phyloP scores from a whole-genome alignment of 2,888 invertebrate species.

The Yponomeuta evonymella region DNA sequence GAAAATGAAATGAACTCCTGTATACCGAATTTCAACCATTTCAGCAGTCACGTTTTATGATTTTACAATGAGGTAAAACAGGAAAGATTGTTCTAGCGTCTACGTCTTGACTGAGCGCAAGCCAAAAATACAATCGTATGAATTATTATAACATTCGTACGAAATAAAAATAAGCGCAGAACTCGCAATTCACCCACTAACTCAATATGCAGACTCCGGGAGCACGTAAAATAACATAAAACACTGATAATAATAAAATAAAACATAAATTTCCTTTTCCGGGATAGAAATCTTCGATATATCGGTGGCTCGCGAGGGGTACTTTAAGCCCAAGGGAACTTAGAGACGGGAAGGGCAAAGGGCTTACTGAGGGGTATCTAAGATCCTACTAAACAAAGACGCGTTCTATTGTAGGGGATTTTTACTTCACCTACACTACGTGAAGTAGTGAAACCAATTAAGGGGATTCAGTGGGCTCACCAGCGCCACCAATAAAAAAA shows the following conservation, averaged over 20 bases:
- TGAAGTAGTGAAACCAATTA: too few relatives aligned
- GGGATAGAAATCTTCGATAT: slow-evolving; percentile 44
- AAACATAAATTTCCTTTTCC: slow-evolving; percentile 8
- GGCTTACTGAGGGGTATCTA: not conserved
- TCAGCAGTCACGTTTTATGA: too few relatives aligned
- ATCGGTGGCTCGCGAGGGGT: slow-evolving; percentile 24
- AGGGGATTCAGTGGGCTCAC: too few relatives aligned
- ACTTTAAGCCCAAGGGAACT: slow-evolving; percentile 17
- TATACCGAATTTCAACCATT: too few relatives aligned
- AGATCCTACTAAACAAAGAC: too few relatives aligned
- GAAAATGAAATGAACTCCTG: too few relatives aligned
- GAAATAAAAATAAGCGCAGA: not conserved
- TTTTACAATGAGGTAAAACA: too few relatives aligned
- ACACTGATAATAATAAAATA: slow-evolving; percentile 57
- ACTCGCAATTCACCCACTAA: slow-evolving; percentile 46
- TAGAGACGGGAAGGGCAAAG: slow-evolving; percentile 23
- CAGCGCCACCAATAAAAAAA: too few relatives aligned
- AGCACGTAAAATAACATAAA: slow-evolving; percentile 3
- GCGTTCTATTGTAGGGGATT: too few relatives aligned
- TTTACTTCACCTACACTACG: too few relatives aligned
- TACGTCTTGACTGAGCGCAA: not conserved
- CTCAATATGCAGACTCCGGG: not conserved
- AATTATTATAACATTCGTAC: not conserved
- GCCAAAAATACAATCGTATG: not conserved
- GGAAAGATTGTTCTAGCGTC: not conserved